Conservation (phyloP, 2,888 invertebrate species). For the Anorthoa munda region DNA sequence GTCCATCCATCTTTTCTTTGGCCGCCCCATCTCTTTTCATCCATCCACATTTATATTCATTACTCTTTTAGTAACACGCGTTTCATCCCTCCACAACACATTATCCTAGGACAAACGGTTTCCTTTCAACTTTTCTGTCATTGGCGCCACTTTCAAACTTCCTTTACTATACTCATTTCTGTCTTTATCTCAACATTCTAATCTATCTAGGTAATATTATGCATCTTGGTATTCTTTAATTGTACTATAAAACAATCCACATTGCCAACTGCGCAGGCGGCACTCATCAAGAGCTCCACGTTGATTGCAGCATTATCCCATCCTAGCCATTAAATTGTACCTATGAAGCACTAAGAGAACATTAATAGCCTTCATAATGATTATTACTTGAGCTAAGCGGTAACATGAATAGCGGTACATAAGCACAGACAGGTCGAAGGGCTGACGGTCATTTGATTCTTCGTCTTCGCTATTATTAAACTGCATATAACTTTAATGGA, state of each 20-base stretch:
- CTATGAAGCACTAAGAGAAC: background rate
- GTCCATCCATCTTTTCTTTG: too few relatives aligned
- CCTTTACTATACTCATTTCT: too few relatives aligned
- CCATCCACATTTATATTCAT: too few relatives aligned
- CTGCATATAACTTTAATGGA: background rate
- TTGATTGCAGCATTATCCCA: slow-evolving; percentile 12
- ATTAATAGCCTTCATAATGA: slow-evolving; percentile 14
- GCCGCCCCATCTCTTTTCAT: too few relatives aligned
- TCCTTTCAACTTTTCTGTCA: too few relatives aligned
- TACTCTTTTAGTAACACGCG: too few relatives aligned
- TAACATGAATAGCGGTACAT: slow-evolving; percentile 17
- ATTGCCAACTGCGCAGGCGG: background rate
- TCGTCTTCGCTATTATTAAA: background rate
- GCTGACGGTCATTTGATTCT: background rate
- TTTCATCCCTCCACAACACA: too few relatives aligned
- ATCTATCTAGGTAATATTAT: too few relatives aligned
- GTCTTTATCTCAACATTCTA: too few relatives aligned
- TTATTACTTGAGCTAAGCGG: slow-evolving; percentile 19
- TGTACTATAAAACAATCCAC: background rate
- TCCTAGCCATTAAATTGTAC: slow-evolving; percentile 8
- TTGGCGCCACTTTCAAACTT: too few relatives aligned
- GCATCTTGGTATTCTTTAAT: background rate
- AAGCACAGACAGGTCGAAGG: background rate
- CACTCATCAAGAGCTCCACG: slow-evolving; percentile 12
- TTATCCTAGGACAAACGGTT: too few relatives aligned